Evolutionary conservation across 2,888 invertebrate species (phyloP).

Genomic region (Esperia sulphurella): DNA sequence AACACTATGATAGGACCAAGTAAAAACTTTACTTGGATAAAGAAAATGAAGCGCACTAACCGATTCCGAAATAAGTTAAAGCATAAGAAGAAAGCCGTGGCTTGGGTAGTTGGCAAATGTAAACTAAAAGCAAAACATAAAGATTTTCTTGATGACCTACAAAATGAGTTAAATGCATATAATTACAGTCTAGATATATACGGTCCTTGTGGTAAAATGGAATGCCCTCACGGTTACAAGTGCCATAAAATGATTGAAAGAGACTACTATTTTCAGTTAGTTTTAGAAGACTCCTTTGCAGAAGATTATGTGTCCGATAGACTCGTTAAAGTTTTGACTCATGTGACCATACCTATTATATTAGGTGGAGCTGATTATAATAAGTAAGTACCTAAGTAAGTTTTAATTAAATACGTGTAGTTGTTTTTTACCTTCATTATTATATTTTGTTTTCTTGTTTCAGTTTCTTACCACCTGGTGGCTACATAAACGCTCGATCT

Average conservation of each 20-base stretch:
- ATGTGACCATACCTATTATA: constrained; percentile 53
- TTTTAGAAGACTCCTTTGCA: constrained; percentile 49
- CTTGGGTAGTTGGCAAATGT: constrained; percentile 53
- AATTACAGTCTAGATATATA: constrained; percentile 51
- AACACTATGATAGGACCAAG: constrained; percentile 48
- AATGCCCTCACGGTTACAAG: constrained; percentile 39
- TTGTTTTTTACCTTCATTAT: too few species aligned
- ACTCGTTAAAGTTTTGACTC: constrained; percentile 43
- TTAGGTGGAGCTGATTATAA: constrained; percentile 46
- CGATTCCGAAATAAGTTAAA: constrained; percentile 13
- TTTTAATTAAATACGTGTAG: too few species aligned
- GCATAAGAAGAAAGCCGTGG: constrained; percentile 48
- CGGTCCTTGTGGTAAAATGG: constrained; percentile 49
- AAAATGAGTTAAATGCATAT: constrained; percentile 43
- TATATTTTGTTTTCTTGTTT: constrained; percentile 16
- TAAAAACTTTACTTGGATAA: constrained; percentile 37
- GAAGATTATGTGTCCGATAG: constrained; percentile 55
- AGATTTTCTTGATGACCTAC: constrained; percentile 43
- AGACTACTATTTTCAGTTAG: constrained; percentile 54
- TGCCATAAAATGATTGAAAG: constrained; percentile 52
- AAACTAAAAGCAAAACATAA: constrained; percentile 40
- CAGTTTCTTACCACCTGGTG: constrained; percentile 62
- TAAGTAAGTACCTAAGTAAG: constrained; percentile 34
- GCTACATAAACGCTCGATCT: constrained; percentile 48
- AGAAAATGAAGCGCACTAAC: constrained; percentile 34